Evolutionary conservation across 1,140 invertebrate species (phyloP).

Genomic region (Schlechtendalia chinensis): DNA sequence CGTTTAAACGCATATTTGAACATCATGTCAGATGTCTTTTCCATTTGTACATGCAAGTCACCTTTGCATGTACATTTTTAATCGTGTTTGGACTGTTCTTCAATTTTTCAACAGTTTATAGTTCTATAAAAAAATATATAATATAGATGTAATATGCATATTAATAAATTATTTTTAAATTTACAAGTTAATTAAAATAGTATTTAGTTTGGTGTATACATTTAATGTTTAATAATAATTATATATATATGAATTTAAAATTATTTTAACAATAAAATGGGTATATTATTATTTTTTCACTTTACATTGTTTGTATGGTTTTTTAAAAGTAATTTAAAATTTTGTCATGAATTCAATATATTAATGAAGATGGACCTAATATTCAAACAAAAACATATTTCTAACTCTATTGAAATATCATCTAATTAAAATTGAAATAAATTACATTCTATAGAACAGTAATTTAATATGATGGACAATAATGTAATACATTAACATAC

Average conservation of each 20-base stretch:
- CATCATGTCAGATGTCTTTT: not conserved
- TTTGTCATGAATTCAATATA: too few species aligned
- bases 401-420: too few species aligned
- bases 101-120: constrained; percentile 10
- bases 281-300: too few species aligned
- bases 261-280: not conserved
- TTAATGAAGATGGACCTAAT: too few species aligned
- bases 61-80: constrained; percentile 38
- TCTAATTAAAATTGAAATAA: too few species aligned
- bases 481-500: not conserved
- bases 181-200: not conserved
- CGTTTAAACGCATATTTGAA: constrained; percentile 39
- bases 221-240: not conserved
- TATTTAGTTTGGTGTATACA: not conserved
- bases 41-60: constrained; percentile 41
- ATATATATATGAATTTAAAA: not conserved
- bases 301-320: too few species aligned
- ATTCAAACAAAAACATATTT: too few species aligned
- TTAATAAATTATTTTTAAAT: not conserved
- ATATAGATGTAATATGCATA: constrained; percentile 3
- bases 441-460: too few species aligned
- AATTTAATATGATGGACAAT: not conserved
- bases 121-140: constrained; percentile 43
- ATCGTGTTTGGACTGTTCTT: constrained; percentile 15
- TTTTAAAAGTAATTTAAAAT: too few species aligned